phyloP scores from a whole-genome alignment of 2,113 vertebrate species.

The Calyptommatus sinebrachiatus region DNA sequence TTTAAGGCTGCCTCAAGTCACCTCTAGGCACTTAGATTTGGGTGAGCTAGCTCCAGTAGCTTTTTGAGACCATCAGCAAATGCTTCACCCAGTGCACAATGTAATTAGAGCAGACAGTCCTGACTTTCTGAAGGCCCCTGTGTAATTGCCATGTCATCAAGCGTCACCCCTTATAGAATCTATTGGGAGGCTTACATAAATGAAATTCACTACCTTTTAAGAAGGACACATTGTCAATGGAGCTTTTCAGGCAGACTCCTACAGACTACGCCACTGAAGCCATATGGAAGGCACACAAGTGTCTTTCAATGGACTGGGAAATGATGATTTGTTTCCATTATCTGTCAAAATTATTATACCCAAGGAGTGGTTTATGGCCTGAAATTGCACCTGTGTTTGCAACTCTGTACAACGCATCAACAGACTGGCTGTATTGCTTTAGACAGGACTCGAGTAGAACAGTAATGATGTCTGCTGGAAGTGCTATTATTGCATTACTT shows the following conservation, averaged over 20 bases:
- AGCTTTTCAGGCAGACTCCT: constrained; percentile 12
- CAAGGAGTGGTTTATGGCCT: constrained; percentile 46
- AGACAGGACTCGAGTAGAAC: constrained; percentile 53
- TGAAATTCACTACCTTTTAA: constrained; percentile 55
- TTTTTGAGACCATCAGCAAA: constrained; percentile 44
- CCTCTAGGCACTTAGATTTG: constrained; percentile 27
- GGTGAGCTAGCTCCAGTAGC: constrained; percentile 22
- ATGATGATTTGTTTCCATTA: constrained; percentile 36
- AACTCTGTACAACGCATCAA: constrained; percentile 34
- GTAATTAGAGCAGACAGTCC: constrained; percentile 44
- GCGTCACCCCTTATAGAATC: constrained; percentile 35
- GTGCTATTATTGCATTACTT: constrained; percentile 39
- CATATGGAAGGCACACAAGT: constrained; percentile 3
- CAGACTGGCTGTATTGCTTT: constrained; percentile 40
- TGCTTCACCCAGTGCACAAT: constrained; percentile 29
- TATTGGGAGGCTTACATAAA: constrained; percentile 56
- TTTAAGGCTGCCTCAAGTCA: constrained; percentile 37
- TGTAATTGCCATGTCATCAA: constrained; percentile 42
- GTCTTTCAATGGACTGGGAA: constrained; percentile 36
- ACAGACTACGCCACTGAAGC: constrained; percentile 15
- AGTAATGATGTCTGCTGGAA: constrained; percentile 32
- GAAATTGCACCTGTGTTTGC: constrained; percentile 41
- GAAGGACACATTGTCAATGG: constrained; percentile 41
- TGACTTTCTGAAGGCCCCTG: constrained; percentile 48
- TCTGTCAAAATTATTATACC: constrained; percentile 38